Evolutionary conservation across 2,888 invertebrate species (phyloP), one percentile per base, ranked within the genome.

Genomic region (Nomada fucata): DNA sequence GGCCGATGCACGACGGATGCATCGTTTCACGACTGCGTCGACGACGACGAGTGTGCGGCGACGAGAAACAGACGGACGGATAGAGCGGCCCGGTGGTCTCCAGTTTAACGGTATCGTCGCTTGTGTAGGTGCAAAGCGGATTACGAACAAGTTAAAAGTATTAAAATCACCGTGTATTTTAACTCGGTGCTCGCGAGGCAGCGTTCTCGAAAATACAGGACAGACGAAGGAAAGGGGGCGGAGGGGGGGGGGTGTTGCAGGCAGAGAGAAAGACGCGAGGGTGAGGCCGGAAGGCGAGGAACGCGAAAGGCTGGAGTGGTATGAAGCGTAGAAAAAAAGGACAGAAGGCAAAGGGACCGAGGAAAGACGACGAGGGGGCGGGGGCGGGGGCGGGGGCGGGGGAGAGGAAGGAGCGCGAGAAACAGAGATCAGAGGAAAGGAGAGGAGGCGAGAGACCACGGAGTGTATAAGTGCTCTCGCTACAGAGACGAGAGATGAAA

Each of bases 391-490:
- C n/a, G n/a, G n/a, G n/a, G n/a, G n/a, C n/a, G n/a, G n/a, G 63
- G 26, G 68, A 60, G 65, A 53, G 59, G 61, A 55, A 23, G 42
- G 70, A 63, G 77, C 42, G 64, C 47, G 75, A 68, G 59, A 78
- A 72, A 72, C 68, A 78, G 78, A 65, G 69, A 44, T 53, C 76
- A 59, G 74, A 72, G 55, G 67, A 29, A 61, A 18, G 20, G 60
- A 29, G 75, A 61, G 57, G 42, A n/a, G 59, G 77, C 74, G 79
- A 76, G 74, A 77, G 71, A 82, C 74, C 84, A 84, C 87, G 85
- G 91, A 92, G 92, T 91, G 92, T 92, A 91, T 92, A 92, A 93
- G 92, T 93, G 93, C 92, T 91, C 87, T 85, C 91, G 81, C 89
- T 91, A 90, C 86, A 90, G 91, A 92, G 90, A 92, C 89, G 89